Evolutionary conservation across 2,888 invertebrate species (phyloP), one percentile per base, ranked within the genome.

Genomic region (Polietes domitor): DNA sequence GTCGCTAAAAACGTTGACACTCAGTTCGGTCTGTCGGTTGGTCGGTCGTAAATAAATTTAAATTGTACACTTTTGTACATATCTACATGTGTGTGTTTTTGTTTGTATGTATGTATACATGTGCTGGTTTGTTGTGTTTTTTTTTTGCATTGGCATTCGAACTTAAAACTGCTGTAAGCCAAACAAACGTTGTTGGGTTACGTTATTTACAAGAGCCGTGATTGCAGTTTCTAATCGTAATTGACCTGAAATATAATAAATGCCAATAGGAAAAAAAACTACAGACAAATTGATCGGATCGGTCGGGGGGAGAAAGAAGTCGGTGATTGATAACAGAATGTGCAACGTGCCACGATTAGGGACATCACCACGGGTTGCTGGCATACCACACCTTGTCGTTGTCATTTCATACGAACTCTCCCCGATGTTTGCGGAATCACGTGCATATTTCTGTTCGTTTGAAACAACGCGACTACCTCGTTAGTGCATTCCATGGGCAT

Each of bases 1-100:
- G 78, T 58, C 76, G 63, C 78, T 70, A 32, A 68, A 63, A 73
- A 21, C 68, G 75, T 71, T 65, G 26, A 53, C 63, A 70, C 47
- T 28, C 43, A 24, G 12, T 21, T 12, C 68, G 43, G 43, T 43
- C 43, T n/a, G n/a, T n/a, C n/a, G n/a, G n/a, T n/a, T n/a, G n/a
- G n/a, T n/a, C 68, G 43, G 43, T 43, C 43, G 68, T 43, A 21
- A 68, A 68, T 24, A 68, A 43, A 12, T 41, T 12, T 43, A 58
- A 7, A 19, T 55, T 10, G 17, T n/a, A 55, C 55, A 55, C 10
- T 55, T 21, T 21, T 55, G 9, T 17, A 17, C 55, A 17, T 17
- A 9, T 32, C 5, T 32, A 32, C 9, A 32, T 32, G 32, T 6
- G 32, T 32, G 32, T 32, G 32, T n/a, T n/a, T n/a, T n/a, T n/a